Percentiles rank a stretch among this genome's conserved stretches.
These are phyloP conservation scores for Zaprionus ornatus DNA, from an alignment of 1,140 invertebrate species.

Conservation along the genomic window DNA sequence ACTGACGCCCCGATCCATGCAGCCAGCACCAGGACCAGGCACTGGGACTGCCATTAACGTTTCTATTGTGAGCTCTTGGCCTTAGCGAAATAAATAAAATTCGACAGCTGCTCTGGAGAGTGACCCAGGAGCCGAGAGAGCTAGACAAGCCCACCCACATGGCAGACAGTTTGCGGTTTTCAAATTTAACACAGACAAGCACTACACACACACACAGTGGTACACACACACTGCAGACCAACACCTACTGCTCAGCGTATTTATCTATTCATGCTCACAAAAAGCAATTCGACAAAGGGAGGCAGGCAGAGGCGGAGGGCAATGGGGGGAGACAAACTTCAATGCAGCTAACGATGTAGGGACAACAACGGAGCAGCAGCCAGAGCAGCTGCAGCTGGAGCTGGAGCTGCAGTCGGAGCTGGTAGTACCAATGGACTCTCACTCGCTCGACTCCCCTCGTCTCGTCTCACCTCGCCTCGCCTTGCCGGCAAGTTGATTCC, in stretches of 20 bases:
- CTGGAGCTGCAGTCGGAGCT: slow-evolving; percentile 29
- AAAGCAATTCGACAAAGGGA: slow-evolving; percentile 64
- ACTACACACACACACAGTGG: slow-evolving; percentile 26
- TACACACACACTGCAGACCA: slow-evolving; percentile 26
- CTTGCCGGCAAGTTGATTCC: slow-evolving; percentile 70
- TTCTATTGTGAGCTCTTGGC: slow-evolving; percentile 81
- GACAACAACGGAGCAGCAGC: slow-evolving; percentile 58
- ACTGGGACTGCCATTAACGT: slow-evolving; percentile 72
- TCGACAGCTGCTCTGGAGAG: slow-evolving; percentile 67
- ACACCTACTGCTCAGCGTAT: slow-evolving; percentile 67
- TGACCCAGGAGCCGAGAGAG: slow-evolving; percentile 18
- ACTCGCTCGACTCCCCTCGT: neutral
- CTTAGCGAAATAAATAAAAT: slow-evolving; percentile 80
- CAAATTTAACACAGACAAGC: slow-evolving; percentile 63
- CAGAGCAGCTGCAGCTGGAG: slow-evolving; percentile 30
- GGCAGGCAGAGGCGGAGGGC: neutral
- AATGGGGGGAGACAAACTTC: slow-evolving; percentile 56
- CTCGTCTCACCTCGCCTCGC: neutral
- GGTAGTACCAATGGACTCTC: slow-evolving; percentile 63
- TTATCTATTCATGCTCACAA: slow-evolving; percentile 80
- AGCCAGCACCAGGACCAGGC: neutral
- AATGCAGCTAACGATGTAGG: slow-evolving; percentile 79
- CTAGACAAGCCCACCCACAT: slow-evolving; percentile 45
- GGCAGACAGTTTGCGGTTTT: slow-evolving; percentile 71
- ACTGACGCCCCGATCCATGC: slow-evolving; percentile 57